Evolutionary conservation across 1,140 invertebrate genomes (phyloP).

Genomic region (Lutraria rhynchaena): DNA sequence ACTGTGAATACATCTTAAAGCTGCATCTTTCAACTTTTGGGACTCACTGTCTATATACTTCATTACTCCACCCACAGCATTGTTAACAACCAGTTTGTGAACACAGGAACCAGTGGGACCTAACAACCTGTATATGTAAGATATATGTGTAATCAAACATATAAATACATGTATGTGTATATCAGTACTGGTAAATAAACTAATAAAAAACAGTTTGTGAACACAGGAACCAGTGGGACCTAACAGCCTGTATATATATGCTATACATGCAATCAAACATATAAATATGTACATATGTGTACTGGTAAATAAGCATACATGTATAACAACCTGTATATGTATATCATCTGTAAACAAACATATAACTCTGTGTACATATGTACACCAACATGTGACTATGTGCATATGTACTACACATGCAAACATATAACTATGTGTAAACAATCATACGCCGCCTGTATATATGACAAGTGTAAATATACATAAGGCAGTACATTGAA

Average conservation of each 20-base stretch:
- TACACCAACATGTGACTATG: too few species aligned
- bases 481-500: too few species aligned
- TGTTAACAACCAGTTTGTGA: slow-evolving; percentile 36
- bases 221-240: slow-evolving; percentile 40
- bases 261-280: background rate
- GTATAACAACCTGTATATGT: slow-evolving; percentile 47
- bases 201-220: slow-evolving; percentile 35
- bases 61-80: slow-evolving; percentile 29
- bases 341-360: too few species aligned
- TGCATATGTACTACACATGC: background rate
- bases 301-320: too few species aligned
- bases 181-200: too few species aligned
- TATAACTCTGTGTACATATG: too few species aligned
- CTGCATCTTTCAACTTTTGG: slow-evolving; percentile 12
- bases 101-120: slow-evolving; percentile 40
- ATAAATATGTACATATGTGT: too few species aligned
- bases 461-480: too few species aligned
- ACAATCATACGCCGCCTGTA: too few species aligned
- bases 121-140: slow-evolving; percentile 25
- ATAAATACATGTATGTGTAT: too few species aligned
- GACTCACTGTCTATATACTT: slow-evolving; percentile 44
- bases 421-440: too few species aligned
- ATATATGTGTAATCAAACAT: background rate
- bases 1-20: slow-evolving; percentile 48
- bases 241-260: slow-evolving; percentile 24